Evolutionary conservation across 2,797 vertebrate species (phyloP).

Genomic region (Scleropages formosus): DNA sequence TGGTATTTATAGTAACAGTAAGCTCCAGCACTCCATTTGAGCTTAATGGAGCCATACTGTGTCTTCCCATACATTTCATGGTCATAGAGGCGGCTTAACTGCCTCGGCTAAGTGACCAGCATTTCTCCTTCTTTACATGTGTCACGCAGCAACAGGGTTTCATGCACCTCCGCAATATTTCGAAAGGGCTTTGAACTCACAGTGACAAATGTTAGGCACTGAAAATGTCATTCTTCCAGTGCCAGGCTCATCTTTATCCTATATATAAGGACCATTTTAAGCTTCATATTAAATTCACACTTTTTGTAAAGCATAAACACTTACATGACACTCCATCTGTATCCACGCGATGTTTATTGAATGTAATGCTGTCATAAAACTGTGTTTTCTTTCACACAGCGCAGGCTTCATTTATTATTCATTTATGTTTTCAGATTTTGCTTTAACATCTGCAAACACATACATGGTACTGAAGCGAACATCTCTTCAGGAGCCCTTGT

Average conservation of each 20-base stretch:
- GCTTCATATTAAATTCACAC: background rate
- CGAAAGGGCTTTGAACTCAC: background rate
- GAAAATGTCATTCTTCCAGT: background rate
- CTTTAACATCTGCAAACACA: too few species aligned
- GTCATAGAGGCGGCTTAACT: background rate
- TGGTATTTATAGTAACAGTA: slow-evolving; percentile 7
- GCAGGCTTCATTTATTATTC: too few species aligned
- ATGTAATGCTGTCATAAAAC: too few species aligned
- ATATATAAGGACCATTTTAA: background rate
- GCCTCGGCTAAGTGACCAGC: background rate
- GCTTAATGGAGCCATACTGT: background rate
- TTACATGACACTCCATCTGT: background rate
- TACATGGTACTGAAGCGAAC: too few species aligned
- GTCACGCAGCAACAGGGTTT: background rate
- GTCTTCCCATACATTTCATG: background rate
- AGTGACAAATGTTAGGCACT: background rate
- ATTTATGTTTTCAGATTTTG: too few species aligned
- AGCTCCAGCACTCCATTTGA: background rate
- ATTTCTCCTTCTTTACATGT: background rate
- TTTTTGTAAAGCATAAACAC: background rate
- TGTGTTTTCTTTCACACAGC: too few species aligned
- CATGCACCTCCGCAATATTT: background rate
- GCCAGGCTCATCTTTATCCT: background rate
- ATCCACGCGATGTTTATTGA: background rate
- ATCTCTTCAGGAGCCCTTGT: too few species aligned